phyloP scores from a whole-genome alignment of 2,888 invertebrate species.

The Heliconius cydno region DNA sequence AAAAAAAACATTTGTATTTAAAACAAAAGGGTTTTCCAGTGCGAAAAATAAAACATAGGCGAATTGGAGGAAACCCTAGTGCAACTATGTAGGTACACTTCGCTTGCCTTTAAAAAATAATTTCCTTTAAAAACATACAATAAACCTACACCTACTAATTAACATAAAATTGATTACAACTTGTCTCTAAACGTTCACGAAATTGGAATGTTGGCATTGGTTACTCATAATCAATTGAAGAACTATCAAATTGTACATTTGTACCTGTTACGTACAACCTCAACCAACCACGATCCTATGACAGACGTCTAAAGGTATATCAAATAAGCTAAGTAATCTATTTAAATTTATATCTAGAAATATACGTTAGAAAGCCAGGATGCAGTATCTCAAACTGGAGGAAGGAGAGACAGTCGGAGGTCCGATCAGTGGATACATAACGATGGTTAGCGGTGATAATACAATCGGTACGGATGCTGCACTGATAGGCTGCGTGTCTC shows the following conservation, averaged over 20 bases:
- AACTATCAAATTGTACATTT: neutral
- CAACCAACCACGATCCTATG: neutral
- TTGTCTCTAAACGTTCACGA: neutral
- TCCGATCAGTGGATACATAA: slow-evolving; percentile 45
- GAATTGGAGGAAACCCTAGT: neutral
- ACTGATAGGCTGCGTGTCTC: slow-evolving; percentile 48
- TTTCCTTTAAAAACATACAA: neutral
- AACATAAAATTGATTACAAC: neutral
- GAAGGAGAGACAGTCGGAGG: slow-evolving; percentile 49
- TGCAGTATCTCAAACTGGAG: slow-evolving; percentile 49
- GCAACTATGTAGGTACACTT: neutral
- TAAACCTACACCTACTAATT: neutral
- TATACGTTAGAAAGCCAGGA: slow-evolving; percentile 45
- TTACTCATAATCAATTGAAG: neutral
- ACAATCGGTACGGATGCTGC: slow-evolving; percentile 50
- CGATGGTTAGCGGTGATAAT: slow-evolving; percentile 47
- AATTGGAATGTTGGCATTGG: neutral
- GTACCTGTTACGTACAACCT: neutral
- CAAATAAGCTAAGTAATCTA: slow-evolving; percentile 23
- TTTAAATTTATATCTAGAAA: slow-evolving; percentile 34
- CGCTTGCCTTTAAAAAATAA: neutral
- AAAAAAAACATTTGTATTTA: too few species aligned
- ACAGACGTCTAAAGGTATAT: neutral
- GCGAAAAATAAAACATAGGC: too few species aligned
- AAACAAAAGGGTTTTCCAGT: too few species aligned